These are phyloP conservation scores for Lamprotornis superbus DNA, from an alignment of 2,113 vertebrate species.

Conservation along the genomic window DNA sequence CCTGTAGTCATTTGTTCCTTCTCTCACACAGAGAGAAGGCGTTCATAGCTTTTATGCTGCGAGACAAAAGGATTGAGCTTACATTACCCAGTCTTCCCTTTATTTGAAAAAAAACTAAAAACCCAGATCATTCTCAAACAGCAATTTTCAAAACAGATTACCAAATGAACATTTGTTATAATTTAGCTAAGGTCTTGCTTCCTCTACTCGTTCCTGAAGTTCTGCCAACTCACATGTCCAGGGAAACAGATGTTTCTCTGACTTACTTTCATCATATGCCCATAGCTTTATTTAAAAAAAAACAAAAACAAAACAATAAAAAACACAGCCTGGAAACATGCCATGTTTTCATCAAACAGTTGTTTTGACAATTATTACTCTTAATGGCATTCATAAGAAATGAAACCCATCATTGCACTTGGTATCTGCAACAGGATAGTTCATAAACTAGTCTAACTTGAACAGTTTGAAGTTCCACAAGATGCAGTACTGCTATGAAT, in stretches of 20 bases:
- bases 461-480: neutral
- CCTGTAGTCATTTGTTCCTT: neutral
- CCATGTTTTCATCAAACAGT: neutral
- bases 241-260: constrained; percentile 45
- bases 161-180: constrained; percentile 54
- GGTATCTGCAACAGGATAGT: neutral
- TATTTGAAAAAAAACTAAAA: neutral
- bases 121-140: neutral
- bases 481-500: neutral
- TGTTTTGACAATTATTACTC: constrained; percentile 11
- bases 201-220: constrained; percentile 38
- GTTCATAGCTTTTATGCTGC: fast-evolving
- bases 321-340: neutral
- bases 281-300: neutral
- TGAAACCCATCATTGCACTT: neutral
- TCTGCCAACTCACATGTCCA: constrained; percentile 36
- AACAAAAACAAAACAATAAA: neutral
- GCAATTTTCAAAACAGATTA: constrained; percentile 30
- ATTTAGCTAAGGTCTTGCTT: constrained; percentile 41
- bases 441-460: neutral
- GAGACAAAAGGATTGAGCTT: neutral
- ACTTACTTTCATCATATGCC: constrained; percentile 56
- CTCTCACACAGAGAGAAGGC: neutral
- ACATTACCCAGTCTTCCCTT: neutral
- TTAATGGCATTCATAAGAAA: neutral